Evolutionary conservation across 2,888 invertebrate genomes (phyloP).

Genomic region (Tenthredo scrophulariae): DNA sequence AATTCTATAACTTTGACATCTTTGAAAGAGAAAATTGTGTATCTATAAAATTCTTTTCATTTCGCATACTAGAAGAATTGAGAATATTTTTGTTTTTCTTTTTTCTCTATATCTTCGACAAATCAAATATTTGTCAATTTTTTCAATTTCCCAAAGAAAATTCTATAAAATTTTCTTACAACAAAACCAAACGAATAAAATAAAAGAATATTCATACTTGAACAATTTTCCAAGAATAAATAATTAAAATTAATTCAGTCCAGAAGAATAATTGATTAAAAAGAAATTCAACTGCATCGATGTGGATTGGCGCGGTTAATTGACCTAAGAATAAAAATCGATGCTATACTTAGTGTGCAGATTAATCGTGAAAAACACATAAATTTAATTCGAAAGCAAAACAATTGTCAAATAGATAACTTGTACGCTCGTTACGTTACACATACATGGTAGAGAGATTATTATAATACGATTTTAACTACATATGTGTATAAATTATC

Average conservation of each 20-base stretch:
- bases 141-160: neutral
- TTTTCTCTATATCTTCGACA: too few relatives aligned
- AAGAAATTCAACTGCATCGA: neutral
- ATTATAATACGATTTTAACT: neutral
- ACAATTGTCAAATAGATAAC: too few relatives aligned
- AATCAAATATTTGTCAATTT: neutral
- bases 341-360: too few relatives aligned
- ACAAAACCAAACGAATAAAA: too few relatives aligned
- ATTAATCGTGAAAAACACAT: too few relatives aligned
- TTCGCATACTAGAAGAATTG: neutral
- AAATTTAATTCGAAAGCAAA: too few relatives aligned
- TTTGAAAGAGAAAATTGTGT: neutral
- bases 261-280: neutral
- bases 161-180: neutral
- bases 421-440: too few relatives aligned
- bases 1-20: neutral
- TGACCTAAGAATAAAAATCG: too few relatives aligned
- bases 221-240: too few relatives aligned
- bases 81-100: too few relatives aligned
- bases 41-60: neutral
- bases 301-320: neutral
- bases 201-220: too few relatives aligned
- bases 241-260: neutral
- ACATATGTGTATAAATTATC: neutral
- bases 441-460: neutral